Evolutionary conservation across 1,140 invertebrate species (phyloP).

Genomic region (Drosophila sp.): DNA sequence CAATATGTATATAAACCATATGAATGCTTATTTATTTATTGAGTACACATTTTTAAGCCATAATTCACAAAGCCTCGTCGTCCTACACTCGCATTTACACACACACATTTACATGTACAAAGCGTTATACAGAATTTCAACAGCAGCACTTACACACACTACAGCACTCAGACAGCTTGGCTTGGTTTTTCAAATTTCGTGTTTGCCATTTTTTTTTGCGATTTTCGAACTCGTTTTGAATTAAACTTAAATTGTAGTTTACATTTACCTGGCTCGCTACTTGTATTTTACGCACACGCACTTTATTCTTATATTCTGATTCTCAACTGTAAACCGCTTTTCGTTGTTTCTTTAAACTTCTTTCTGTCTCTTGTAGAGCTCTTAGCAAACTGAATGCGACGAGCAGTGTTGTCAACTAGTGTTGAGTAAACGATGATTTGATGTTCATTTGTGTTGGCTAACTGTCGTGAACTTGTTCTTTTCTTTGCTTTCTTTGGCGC

Average conservation of each 20-base stretch:
- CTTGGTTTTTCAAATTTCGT: conserved; percentile 65
- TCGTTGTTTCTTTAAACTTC: conserved; percentile 44
- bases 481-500: no score
- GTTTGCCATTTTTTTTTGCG: conserved; percentile 51
- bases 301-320: conserved; percentile 45
- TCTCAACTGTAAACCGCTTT: conserved; percentile 42
- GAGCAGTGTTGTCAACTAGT: background rate
- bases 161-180: conserved; percentile 67
- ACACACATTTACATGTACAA: conserved; percentile 59
- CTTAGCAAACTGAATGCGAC: conserved; percentile 49
- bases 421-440: no score
- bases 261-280: conserved; percentile 49
- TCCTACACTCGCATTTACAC: conserved; percentile 54
- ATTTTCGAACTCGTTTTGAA: conserved; percentile 55
- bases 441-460: no score
- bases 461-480: no score
- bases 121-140: conserved; percentile 82
- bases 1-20: background rate
- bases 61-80: conserved; percentile 52
- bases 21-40: conserved; percentile 12
- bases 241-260: conserved; percentile 40
- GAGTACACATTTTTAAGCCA: conserved; percentile 29
- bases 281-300: conserved; percentile 40
- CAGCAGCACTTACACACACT: conserved; percentile 66
- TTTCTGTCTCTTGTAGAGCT: conserved; percentile 42